phyloP scores from a whole-genome alignment of 2,888 invertebrate species.

The Nephrotoma flavescens region DNA sequence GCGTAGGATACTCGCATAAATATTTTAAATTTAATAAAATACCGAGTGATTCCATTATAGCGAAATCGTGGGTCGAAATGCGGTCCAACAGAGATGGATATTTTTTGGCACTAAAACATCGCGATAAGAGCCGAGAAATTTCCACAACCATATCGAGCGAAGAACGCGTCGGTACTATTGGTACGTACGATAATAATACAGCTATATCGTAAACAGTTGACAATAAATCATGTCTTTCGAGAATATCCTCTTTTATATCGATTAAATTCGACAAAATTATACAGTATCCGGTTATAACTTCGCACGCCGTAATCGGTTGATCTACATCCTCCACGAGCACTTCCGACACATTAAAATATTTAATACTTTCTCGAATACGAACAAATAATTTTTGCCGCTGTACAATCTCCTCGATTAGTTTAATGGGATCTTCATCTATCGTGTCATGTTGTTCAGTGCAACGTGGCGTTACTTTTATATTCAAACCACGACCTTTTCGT shows the following conservation, averaged over 20 bases:
- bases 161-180: slow-evolving; percentile 16
- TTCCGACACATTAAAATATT: slow-evolving; percentile 10
- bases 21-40: slow-evolving; percentile 9
- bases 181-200: slow-evolving; percentile 16
- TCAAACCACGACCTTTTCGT: neutral
- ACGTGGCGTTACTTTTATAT: slow-evolving; percentile 8
- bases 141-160: slow-evolving; percentile 19
- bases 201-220: neutral
- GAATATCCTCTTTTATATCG: slow-evolving; percentile 6
- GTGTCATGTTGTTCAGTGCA: slow-evolving; percentile 7
- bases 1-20: neutral
- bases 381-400: slow-evolving; percentile 10
- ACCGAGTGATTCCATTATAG: slow-evolving; percentile 10
- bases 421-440: slow-evolving; percentile 5
- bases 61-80: slow-evolving; percentile 22
- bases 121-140: slow-evolving; percentile 22
- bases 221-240: neutral
- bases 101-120: slow-evolving; percentile 16
- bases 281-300: slow-evolving; percentile 11
- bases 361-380: slow-evolving; percentile 7
- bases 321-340: neutral
- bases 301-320: slow-evolving; percentile 8
- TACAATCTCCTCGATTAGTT: slow-evolving; percentile 10
- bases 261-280: slow-evolving; percentile 11
- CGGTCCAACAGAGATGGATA: slow-evolving; percentile 20